phyloP scores from a whole-genome alignment of 2,888 invertebrate genomes.

The Drosophila pseudotakahashii region DNA sequence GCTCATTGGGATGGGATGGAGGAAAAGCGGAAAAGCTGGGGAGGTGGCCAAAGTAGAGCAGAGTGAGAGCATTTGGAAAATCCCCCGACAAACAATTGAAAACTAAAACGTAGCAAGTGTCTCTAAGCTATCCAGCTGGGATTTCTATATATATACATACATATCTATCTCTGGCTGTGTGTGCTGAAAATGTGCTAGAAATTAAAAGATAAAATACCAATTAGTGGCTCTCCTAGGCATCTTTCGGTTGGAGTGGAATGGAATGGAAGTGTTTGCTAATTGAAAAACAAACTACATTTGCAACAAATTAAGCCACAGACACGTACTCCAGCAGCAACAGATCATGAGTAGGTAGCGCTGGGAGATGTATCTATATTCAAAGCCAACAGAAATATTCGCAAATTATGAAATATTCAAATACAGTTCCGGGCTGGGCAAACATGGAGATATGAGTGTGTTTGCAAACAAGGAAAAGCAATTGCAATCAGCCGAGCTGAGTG shows the following conservation, averaged over 20 bases:
- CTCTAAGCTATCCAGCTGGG: conserved; percentile 47
- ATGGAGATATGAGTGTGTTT: conserved; percentile 28
- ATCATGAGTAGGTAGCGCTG: conserved; percentile 8
- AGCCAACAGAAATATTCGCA: conserved; percentile 42
- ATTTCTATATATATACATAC: conserved; percentile 11
- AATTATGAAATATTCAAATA: conserved; percentile 67
- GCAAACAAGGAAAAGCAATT: conserved; percentile 73
- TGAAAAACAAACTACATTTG: conserved; percentile 70
- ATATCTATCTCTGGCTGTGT: conserved; percentile 14
- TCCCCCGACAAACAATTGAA: conserved; percentile 52
- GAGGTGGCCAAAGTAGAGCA: conserved; percentile 7
- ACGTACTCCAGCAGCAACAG: conserved; percentile 54
- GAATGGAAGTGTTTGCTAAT: conserved; percentile 59
- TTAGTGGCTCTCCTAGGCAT: conserved; percentile 58
- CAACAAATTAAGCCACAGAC: conserved; percentile 63
- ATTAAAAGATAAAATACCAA: conserved; percentile 76
- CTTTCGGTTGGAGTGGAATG: conserved; percentile 26
- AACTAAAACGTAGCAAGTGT: conserved; percentile 54
- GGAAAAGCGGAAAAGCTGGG: not conserved
- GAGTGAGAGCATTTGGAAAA: conserved; percentile 45
- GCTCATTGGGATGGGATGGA: not conserved
- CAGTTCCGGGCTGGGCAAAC: conserved; percentile 42
- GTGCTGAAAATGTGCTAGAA: conserved; percentile 55
- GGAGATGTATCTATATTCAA: conserved; percentile 24
- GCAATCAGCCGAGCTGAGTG: conserved; percentile 64